Evolutionary conservation across 2,797 vertebrate species (phyloP), one percentile per base, ranked within the genome.

Genomic region (Babyrousa celebensis): DNA sequence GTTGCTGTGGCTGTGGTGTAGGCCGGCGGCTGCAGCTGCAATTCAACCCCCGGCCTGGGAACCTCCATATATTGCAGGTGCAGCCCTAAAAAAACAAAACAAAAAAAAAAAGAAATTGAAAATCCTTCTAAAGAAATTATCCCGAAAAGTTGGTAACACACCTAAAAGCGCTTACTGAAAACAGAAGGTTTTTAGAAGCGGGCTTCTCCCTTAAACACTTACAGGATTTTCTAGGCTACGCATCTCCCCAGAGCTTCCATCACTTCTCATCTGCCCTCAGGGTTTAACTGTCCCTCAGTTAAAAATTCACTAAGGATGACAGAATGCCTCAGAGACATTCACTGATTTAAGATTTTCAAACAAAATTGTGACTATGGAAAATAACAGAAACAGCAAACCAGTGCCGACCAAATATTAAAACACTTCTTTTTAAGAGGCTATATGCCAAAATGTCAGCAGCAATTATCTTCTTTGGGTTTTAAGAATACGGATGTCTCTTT

Each of bases 341-440:
- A 63, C 63, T 12, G 58, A 91, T 29, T 43, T 48, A 79, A 83
- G 3, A 91, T 56, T 80, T 82, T 65, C 5, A 86, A 94, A 95
- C 40, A 71, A 62, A 12, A 85, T 8, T 16, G 1, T 74, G 77
- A 79, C 17, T 87, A 80, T 92, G 71, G 86, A 94, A 92, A 63
- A 43, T 48, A 70, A 87, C 29, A 84, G 70, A 52, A 20, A 15
- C 0, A 70, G 82, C 16, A 92, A 89, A 92, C 6, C 23, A 40
- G 62, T 82, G 65, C 78, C 77, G 79, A 56, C 62, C 92, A 79
- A 92, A 11, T 74, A 79, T 71, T 87, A 62, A 95, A 92, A 48
- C 14, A 68, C 83, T 82, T 84, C 32, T 79, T 91, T 80, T 85
- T 60, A 80, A 71, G 12, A 85, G n/a, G 18, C 54, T 3, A 89